A percentile compares a stretch with the other conserved stretches of the same genome.
These are phyloP conservation scores for Chloroceryle aenea DNA, from an alignment of 2,113 vertebrate species.

Conservation along the genomic window DNA sequence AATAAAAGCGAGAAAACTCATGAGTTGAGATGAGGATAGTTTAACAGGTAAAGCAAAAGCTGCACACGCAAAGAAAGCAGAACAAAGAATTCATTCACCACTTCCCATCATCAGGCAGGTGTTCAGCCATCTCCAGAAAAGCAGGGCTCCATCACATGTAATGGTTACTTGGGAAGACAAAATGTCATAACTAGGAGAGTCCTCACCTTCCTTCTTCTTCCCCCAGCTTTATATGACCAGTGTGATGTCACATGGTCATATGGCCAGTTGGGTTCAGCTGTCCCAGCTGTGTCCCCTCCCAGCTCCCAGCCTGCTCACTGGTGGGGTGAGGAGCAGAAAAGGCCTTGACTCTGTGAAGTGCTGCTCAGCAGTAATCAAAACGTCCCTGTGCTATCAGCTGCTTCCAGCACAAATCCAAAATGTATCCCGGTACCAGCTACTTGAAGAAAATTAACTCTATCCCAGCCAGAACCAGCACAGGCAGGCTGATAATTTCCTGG, in stretches of 20 bases:
- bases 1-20: background rate
- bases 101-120: background rate
- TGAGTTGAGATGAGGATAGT: background rate
- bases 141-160: accelerated
- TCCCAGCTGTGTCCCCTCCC: background rate
- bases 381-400: background rate
- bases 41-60: background rate
- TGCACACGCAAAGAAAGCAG: background rate
- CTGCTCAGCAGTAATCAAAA: background rate
- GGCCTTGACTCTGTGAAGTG: accelerated
- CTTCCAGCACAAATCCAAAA: background rate
- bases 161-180: accelerated
- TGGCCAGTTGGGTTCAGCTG: background rate
- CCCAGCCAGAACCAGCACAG: background rate
- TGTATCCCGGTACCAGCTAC: background rate
- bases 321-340: background rate
- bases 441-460: background rate
- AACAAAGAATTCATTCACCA: background rate
- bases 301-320: accelerated
- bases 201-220: background rate
- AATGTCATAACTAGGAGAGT: background rate
- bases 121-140: background rate
- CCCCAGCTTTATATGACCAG: background rate
- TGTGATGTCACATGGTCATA: background rate
- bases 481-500: background rate